Evolutionary conservation across 2,113 vertebrate species (phyloP).

Genomic region (Campylomormyrus tamandua): DNA sequence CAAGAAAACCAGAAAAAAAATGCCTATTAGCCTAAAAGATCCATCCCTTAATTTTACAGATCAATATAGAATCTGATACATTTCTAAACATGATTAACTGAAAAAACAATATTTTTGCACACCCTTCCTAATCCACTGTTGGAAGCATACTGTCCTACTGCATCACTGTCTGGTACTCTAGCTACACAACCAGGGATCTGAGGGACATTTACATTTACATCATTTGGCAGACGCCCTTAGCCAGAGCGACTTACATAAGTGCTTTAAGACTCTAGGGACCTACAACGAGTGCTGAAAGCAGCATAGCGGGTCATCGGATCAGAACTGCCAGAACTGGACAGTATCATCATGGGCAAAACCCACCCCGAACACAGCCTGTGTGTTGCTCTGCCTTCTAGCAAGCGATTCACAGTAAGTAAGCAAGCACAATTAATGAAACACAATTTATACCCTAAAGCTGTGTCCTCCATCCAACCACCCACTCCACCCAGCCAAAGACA

Average conservation of each 20-base stretch:
- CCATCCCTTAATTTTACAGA: neutral
- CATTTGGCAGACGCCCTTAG: no score
- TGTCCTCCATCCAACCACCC: neutral
- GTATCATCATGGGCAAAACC: neutral
- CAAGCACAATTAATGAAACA: neutral
- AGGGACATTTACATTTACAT: no score
- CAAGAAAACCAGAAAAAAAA: neutral
- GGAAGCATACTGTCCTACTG: neutral
- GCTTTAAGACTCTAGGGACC: no score
- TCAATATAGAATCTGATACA: neutral
- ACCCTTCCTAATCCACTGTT: neutral
- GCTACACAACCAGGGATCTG: neutral
- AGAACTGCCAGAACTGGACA: neutral
- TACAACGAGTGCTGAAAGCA: neutral
- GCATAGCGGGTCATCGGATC: neutral
- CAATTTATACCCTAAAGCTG: neutral
- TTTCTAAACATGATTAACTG: neutral
- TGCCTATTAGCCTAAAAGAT: neutral
- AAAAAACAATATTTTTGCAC: neutral
- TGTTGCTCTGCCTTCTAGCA: neutral
- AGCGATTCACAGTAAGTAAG: neutral
- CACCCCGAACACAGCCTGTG: neutral
- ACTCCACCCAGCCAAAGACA: neutral
- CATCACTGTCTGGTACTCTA: neutral
- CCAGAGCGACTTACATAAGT: no score